Evolutionary conservation across 53 echinoderm and acorn worm species (phyloP), one percentile per base, ranked within the genome.

Genomic region (Zoroaster sp.): DNA sequence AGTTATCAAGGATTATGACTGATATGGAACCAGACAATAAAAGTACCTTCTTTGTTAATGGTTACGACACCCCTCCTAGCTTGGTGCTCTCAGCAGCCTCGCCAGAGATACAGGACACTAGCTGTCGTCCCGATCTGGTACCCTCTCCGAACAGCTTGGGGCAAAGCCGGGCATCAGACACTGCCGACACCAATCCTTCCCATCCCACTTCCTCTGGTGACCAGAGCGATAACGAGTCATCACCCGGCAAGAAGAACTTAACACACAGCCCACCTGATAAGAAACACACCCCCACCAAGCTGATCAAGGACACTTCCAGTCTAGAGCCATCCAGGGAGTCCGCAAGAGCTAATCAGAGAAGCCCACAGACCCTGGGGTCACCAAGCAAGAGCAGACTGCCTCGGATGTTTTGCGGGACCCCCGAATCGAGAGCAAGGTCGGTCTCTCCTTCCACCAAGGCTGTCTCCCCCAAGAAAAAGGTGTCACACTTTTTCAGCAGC

Each of bases 361-460:
- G 71, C 71, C 85, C 72, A 0, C 69, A 79, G 1, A 88, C 46
- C 35, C 78, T 78, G 3, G 67, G 41, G 35, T 88, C 88, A 44
- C 78, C 78, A 1, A 42, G 69, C 33, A 91, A 91, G 72, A 91
- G 91, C 51, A 75, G 86, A 59, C 69, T 87, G 30, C 91, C 78
- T 1, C 43, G 91, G 59, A 91, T 89, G 90, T 82, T 81, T 41
- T 73, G 90, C 54, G 90, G 90, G 12, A 89, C 81, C 32, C 90
- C 90, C 35, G 90, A 89, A 73, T 80, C 90, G 18, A 72, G 82
- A 43, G 90, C 90, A 18, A 79, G 82, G 35, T 80, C 94, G 0
- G 88, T 88, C 30, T 88, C 92, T 33, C 83, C 92, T 30, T 75
- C 83, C 6, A 52, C 82, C 47, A 80, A 80, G 74, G 78, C 63